phyloP scores from a whole-genome alignment of 2,113 vertebrate genomes.

The Dicaeum eximium region DNA sequence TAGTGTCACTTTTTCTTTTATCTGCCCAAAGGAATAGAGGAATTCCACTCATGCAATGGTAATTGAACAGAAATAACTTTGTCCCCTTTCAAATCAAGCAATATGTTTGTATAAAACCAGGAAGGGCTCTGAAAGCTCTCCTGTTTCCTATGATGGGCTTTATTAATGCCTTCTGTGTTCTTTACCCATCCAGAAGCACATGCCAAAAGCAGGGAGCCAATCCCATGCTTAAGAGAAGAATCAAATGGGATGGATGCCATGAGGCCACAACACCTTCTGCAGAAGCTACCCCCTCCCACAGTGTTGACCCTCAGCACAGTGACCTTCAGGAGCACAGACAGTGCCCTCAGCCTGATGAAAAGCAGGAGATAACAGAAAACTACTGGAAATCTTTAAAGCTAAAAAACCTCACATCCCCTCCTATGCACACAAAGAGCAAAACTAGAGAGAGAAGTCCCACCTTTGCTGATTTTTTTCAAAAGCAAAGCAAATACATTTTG shows the following conservation, averaged over 20 bases:
- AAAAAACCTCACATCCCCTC: not conserved
- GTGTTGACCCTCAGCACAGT: not conserved
- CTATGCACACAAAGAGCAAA: not conserved
- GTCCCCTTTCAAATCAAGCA: not conserved
- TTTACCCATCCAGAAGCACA: not conserved
- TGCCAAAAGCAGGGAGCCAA: not conserved
- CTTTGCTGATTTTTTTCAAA: not conserved
- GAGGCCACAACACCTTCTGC: not conserved
- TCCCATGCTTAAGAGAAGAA: not conserved
- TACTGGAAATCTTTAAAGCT: not conserved
- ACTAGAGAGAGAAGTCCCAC: not conserved
- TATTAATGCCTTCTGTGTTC: not conserved
- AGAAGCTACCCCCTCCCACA: not conserved
- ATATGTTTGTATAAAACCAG: not conserved
- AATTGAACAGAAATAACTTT: not conserved
- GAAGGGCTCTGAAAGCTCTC: not conserved
- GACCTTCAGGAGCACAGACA: not conserved
- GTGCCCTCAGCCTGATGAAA: not conserved
- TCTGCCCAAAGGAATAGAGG: not conserved
- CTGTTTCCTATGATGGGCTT: not conserved
- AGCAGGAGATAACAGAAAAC: not conserved
- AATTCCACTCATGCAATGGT: not conserved
- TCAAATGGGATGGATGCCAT: not conserved
- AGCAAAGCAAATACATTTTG: not conserved
- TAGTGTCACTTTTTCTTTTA: not conserved